Conservation (phyloP, 2,797 vertebrate genomes). For the Scomberomorus guttatus region DNA sequence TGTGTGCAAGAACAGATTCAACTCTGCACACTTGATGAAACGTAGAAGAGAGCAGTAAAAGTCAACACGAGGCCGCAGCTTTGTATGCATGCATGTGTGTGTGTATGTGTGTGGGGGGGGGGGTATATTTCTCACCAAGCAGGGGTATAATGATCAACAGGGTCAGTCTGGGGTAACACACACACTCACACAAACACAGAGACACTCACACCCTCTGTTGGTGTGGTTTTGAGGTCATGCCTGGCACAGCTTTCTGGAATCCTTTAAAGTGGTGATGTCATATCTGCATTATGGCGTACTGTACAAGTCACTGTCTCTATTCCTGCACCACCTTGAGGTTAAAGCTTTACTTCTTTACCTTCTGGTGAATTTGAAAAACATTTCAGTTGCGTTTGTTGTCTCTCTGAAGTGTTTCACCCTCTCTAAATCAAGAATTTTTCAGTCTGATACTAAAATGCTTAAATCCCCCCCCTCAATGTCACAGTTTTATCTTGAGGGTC, state of each 20-base stretch:
- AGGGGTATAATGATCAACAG: conserved; percentile 14
- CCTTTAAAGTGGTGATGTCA: conserved; percentile 58
- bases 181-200: conserved; percentile 21
- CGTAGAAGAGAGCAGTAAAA: conserved; percentile 6
- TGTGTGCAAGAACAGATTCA: conserved; percentile 40
- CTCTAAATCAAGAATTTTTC: conserved; percentile 5
- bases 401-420: not conserved
- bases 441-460: not conserved
- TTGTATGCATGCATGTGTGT: conserved; percentile 1
- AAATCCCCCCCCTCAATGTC: not conserved
- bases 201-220: not conserved
- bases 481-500: not conserved
- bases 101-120: no score
- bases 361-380: not conserved
- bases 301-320: conserved; percentile 24
- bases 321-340: conserved; percentile 40
- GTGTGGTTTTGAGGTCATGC: conserved; percentile 61
- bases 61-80: conserved; percentile 11
- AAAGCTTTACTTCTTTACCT: conserved; percentile 5
- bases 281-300: conserved; percentile 30
- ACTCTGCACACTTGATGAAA: conserved; percentile 23
- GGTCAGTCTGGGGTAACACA: conserved; percentile 46
- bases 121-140: conserved; percentile 10
- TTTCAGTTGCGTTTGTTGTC: not conserved
- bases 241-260: conserved; percentile 48